Conservation (phyloP, 2,888 invertebrate species). For the Tenthredo amoena region DNA sequence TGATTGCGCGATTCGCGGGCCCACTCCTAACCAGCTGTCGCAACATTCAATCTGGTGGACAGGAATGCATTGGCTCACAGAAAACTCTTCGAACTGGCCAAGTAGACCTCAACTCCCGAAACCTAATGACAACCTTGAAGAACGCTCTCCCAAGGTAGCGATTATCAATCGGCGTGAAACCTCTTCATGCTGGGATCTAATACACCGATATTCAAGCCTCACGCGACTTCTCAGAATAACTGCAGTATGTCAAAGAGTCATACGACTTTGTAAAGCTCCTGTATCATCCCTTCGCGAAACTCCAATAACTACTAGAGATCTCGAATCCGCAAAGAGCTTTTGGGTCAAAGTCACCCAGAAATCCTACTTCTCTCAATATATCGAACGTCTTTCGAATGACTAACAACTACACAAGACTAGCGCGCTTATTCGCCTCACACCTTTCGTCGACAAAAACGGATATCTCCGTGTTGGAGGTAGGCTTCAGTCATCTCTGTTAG, state of each 20-base stretch:
- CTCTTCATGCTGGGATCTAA: neutral
- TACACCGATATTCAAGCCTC: neutral
- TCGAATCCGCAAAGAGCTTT: neutral
- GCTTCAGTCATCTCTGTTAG: neutral
- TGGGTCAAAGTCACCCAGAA: slow-evolving; percentile 6
- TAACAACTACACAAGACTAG: neutral
- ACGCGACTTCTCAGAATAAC: slow-evolving; percentile 1
- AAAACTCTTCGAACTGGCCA: neutral
- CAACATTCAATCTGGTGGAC: neutral
- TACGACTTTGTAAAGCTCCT: neutral
- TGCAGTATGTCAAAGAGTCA: neutral
- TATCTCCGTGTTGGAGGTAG: slow-evolving; percentile 12
- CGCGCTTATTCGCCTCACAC: neutral
- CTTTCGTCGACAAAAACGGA: slow-evolving; percentile 12
- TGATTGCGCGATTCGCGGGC: neutral
- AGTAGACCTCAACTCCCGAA: neutral
- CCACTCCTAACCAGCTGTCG: neutral
- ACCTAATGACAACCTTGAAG: neutral
- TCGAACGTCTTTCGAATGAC: neutral
- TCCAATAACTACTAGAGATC: neutral
- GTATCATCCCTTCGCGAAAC: neutral
- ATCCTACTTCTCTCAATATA: neutral
- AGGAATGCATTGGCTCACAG: neutral
- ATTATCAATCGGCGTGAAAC: neutral
- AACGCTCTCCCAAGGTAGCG: neutral